phyloP scores from a whole-genome alignment of 37 sponge, comb jelly and placozoan genomes.

The Agelas oroides region DNA sequence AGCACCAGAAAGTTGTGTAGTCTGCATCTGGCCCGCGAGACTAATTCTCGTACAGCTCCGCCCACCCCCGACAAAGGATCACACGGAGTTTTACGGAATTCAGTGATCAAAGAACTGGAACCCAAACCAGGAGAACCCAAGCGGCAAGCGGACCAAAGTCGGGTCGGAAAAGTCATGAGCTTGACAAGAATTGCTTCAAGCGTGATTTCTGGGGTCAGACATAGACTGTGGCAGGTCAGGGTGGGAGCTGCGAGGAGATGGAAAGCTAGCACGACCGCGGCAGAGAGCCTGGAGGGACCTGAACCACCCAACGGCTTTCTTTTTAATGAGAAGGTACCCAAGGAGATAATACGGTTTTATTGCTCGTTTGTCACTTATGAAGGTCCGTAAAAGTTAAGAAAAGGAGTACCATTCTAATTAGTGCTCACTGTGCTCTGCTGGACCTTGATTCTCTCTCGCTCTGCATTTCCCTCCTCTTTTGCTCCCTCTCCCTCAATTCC shows the following conservation, averaged over 20 bases:
- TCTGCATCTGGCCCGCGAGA: too few species aligned
- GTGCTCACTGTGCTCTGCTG: not conserved
- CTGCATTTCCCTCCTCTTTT: too few species aligned
- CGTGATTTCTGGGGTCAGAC: not conserved
- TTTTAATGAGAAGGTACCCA: constrained; percentile 73
- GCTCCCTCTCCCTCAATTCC: too few species aligned
- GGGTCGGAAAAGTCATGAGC: not conserved
- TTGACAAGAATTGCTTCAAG: not conserved
- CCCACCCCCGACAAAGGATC: not conserved
- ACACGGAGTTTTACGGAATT: constrained; percentile 17
- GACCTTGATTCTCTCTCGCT: too few species aligned
- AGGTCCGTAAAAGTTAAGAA: too few species aligned
- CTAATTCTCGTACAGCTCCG: too few species aligned
- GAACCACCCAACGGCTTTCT: constrained; percentile 80
- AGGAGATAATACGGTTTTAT: not conserved
- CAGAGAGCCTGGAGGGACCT: constrained; percentile 4
- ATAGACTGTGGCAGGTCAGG: not conserved
- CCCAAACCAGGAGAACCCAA: too few species aligned
- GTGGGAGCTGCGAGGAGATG: not conserved
- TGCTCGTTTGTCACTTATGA: not conserved
- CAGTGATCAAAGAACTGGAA: not conserved
- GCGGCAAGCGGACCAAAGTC: too few species aligned
- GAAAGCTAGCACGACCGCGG: constrained; percentile 6
- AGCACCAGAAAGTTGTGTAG: not conserved
- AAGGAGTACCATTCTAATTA: not conserved